Evolutionary conservation across 2,888 invertebrate genomes (phyloP).

Genomic region (Bellardia bayeri): DNA sequence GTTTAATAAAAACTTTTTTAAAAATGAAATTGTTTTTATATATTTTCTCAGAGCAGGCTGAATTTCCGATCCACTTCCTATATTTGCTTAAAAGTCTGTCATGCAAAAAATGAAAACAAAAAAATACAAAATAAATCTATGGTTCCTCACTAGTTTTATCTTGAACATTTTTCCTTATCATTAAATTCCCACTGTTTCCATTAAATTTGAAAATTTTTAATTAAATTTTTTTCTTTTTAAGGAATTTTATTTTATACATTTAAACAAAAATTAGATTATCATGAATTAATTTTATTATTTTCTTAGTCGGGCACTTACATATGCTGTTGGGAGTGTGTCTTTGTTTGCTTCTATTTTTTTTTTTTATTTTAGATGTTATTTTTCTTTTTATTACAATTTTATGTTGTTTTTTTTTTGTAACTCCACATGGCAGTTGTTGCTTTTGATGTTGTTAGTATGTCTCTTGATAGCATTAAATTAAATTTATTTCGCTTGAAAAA

Average conservation of each 20-base stretch:
- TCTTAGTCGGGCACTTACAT: conserved; percentile 62
- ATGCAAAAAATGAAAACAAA: neutral
- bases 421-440: conserved; percentile 45
- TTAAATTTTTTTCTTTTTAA: conserved; percentile 5
- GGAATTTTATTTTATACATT: conserved; percentile 8
- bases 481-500: conserved; percentile 74
- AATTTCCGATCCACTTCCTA: neutral
- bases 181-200: neutral
- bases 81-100: neutral
- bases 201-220: neutral
- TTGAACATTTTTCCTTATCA: neutral
- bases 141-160: too few relatives aligned
- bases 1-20: too few relatives aligned
- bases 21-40: too few relatives aligned
- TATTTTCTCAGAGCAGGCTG: neutral
- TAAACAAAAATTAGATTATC: conserved; percentile 50
- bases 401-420: conserved; percentile 22
- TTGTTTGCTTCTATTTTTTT: conserved; percentile 9
- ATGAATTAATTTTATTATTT: conserved; percentile 67
- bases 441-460: conserved; percentile 51
- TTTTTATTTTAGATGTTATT: conserved; percentile 34
- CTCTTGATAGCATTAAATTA: conserved; percentile 74
- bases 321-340: neutral
- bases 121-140: too few relatives aligned
- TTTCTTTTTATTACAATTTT: conserved; percentile 35